Base-by-base conservation (phyloP, 2,797 vertebrate genomes). In the Oreortyx pictus region DNA sequence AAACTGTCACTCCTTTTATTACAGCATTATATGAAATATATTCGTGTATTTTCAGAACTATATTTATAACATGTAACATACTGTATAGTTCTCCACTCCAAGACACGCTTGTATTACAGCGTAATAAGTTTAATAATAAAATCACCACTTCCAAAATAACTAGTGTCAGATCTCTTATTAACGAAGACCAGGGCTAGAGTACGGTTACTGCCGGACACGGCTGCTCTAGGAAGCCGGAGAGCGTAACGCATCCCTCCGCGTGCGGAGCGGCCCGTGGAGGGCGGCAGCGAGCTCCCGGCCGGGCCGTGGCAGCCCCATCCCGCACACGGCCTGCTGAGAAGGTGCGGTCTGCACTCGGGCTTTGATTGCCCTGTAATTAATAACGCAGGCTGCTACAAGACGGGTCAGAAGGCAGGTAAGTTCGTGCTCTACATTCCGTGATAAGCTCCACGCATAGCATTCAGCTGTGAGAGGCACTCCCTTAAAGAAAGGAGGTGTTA, bases 41-140 rank as follows among this genome's bases (percentile, higher is more conserved):
- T 78, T 72, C 27, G 23, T 83, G 56, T 89, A 91, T 90, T 94
- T 90, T 84, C 82, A 90, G n/a, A 95, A 92, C 85, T 73, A 41
- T 94, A 96, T 96, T 96, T 96, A 96, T 96, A 82, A 92, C 19
- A 15, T 95, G 90, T 86, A 95, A 92, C 54, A 95, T 96, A 95
- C 41, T 92, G 87, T 97, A 93, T 90, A 95, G 78, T 74, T 89
- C 41, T 80, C 25, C 9, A 68, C 37, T 85, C 41, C 31, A 64
- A 33, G 56, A 64, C 67, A 11, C 52, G 78, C 39, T 31, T 93
- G 82, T 94, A 90, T 81, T 76, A 79, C 73, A 86, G 33, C 15
- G 29, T 85, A 88, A 89, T 44, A 89, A 84, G 43, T 46, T 72
- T 81, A 94, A 92, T 82, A 94, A 92, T 96, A 95, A 54, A 54